Base-by-base conservation (phyloP, 2,113 vertebrate genomes). In the Orthochromis malagaraziensis region DNA sequence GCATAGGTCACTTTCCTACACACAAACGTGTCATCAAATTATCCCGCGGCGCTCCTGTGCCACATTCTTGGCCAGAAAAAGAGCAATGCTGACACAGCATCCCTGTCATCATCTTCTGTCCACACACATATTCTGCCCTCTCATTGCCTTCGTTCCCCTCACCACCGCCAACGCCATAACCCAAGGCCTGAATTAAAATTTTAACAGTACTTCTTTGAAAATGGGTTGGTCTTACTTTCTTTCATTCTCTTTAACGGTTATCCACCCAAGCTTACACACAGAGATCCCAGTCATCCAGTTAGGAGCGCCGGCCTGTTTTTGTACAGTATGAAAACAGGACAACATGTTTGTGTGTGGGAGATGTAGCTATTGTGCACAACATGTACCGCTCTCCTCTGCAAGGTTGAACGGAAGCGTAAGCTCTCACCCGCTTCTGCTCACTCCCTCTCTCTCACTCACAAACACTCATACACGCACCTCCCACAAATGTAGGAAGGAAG, bases 321-420 rank as follows among this genome's bases (percentile, higher is more conserved):
- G 88, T 65, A 5, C 70, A 12, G 86, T 54, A 17, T 87, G 82
- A 89, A 85, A 70, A 79, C 79, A 51, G 79, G 19, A 21, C 42
- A 33, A 12, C 45, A 4, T 83, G 47, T 79, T 84, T 84, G 75
- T 89, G 88, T 87, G 89, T 86, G 87, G 89, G 92, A 92, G 90
- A 87, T 85, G 75, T 63, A 8, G 84, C 81, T 88, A 55, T 91
- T 85, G 90, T 89, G 68, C 82, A 55, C 89, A 86, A 84, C 84
- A 12, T 87, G 87, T 84, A 26, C 82, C 65, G 60, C 65, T 85
- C 86, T 95, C 70, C 79, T 91, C 88, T 81, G 84, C 92, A 91
- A 92, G 90, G 87, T 92, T 85, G 84, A 90, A 55, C 49, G 47
- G 85, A 90, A 85, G 80, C 80, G 19, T 80, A 77, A 19, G 17